Conservation (phyloP, 2,888 invertebrate species). For the Ophion slaviceki region DNA sequence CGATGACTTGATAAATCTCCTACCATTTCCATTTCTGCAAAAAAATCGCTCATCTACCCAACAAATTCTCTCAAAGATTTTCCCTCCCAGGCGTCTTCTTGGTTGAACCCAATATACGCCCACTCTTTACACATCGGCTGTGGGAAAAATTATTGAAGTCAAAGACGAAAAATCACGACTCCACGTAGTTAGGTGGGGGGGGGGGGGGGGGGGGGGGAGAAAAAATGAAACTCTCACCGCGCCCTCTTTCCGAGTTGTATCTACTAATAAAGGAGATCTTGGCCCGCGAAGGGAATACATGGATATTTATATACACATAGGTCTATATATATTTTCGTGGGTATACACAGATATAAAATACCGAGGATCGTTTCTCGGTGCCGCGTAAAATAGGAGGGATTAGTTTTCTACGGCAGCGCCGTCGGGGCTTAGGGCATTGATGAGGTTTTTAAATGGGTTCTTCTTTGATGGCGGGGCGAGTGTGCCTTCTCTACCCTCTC, state of each 20-base stretch:
- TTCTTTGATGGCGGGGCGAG: conserved; percentile 81
- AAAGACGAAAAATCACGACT: conserved; percentile 36
- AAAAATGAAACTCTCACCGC: conserved; percentile 45
- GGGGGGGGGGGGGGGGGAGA: conserved; percentile 22
- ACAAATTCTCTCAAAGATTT: conserved; percentile 36
- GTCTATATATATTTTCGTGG: background rate
- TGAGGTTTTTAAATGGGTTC: conserved; percentile 84
- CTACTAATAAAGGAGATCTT: conserved; percentile 82
- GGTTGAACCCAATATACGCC: background rate
- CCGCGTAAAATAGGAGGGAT: conserved; percentile 83
- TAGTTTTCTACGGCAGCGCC: conserved; percentile 82
- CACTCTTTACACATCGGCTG: background rate
- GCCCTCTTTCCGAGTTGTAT: conserved; percentile 73
- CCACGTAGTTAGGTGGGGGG: conserved; percentile 7
- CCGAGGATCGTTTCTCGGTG: conserved; percentile 61
- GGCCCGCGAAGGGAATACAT: conserved; percentile 32
- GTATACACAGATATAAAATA: conserved; percentile 24
- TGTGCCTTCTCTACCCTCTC: conserved; percentile 49
- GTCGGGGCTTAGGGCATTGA: conserved; percentile 83
- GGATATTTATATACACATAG: conserved; percentile 2
- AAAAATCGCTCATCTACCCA: too few species aligned
- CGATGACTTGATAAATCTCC: too few species aligned
- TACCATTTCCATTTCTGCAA: too few species aligned
- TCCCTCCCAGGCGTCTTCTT: conserved; percentile 20
- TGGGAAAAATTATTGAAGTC: conserved; percentile 38